phyloP scores from a whole-genome alignment of 2,888 invertebrate species.

The Metellina segmentata region DNA sequence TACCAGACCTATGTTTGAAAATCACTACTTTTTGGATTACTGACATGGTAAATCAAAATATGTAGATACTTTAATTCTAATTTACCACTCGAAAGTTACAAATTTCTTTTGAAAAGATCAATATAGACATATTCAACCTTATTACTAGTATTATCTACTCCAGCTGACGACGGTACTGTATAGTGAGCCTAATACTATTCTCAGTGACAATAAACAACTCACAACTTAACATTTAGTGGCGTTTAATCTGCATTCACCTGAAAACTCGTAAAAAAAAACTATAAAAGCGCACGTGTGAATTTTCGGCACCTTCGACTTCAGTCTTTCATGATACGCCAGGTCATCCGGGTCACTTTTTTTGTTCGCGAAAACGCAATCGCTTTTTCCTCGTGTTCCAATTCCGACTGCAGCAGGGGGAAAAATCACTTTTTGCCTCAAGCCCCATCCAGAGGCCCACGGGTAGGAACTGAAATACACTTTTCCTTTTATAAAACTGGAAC shows the following conservation, averaged over 20 bases:
- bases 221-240: background rate
- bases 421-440: constrained; percentile 16
- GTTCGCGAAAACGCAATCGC: background rate
- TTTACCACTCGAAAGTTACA: too few species aligned
- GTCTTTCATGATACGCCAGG: constrained; percentile 9
- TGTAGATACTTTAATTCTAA: too few species aligned
- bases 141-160: too few species aligned
- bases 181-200: too few species aligned
- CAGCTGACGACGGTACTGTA: too few species aligned
- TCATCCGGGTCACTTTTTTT: constrained; percentile 51
- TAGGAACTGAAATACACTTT: constrained; percentile 51
- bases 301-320: background rate
- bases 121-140: too few species aligned
- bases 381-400: constrained; percentile 66
- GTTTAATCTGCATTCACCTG: background rate
- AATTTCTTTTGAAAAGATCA: too few species aligned
- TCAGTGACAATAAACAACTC: too few species aligned
- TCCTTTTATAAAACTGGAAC: constrained; percentile 68
- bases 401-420: constrained; percentile 27
- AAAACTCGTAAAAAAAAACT: background rate
- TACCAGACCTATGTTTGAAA: too few species aligned
- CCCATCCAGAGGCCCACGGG: constrained; percentile 55
- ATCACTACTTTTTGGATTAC: too few species aligned
- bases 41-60: too few species aligned
- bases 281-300: background rate